Base-by-base conservation (phyloP, 2,888 invertebrate species). In the Tenthredo notha region DNA sequence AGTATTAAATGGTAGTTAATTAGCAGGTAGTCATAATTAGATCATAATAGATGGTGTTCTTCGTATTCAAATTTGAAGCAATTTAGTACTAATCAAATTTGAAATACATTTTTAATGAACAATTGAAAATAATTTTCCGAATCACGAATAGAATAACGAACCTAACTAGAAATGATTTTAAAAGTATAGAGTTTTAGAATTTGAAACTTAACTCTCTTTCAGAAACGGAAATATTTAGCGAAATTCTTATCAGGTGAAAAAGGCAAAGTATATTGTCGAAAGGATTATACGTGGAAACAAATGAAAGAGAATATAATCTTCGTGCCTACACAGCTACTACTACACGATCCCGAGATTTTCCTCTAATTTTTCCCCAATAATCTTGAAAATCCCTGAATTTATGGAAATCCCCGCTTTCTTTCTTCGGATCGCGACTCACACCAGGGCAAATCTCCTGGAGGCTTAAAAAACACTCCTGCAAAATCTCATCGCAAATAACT, bases 401-500 rank as follows among this genome's bases (percentile, higher is more conserved):
- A 82, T 65, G 82, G 33, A 65, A 82, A 82, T 61, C 33, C 43
- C 33, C 18, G 21, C 21, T 61, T 86, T 86, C 86, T 86, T 83
- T 84, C 84, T 65, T 54, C 85, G 70, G 58, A 82, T 78, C 61
- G 37, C 82, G 77, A 29, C 72, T 77, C 43, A 40, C 40, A 65
- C 82, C 5, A n/a, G 61, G 25, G 37, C 54, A 61, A 54, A 29
- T 65, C 33, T 58, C 54, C 18, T 18, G n/a, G n/a, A 61, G 65
- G 82, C 61, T 43, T 61, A 40, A 67, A 84, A 84, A 84, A 84
- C 84, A 84, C 84, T 84, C 50, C 50, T 21, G 50, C 21, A 33
- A 84, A 72, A 70, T 84, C 84, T 84, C 84, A 50, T 70, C 84
- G 72, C 72, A 50, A 84, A 84, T 84, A 84, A 84, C 84, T 25